Conservation (phyloP, 2,888 invertebrate species). For the Chaitophorus viminalis region DNA sequence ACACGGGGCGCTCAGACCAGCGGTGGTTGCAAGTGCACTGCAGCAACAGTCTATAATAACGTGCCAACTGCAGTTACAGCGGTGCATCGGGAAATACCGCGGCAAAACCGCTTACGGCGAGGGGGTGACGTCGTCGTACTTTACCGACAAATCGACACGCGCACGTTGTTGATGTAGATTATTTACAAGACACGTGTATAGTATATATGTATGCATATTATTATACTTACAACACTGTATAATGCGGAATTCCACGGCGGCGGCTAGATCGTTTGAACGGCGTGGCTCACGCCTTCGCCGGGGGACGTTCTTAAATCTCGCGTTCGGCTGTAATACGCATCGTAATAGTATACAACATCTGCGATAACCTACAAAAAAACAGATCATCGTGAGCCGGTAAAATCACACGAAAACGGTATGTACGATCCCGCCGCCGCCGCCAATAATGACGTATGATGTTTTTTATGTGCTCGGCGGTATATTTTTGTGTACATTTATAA, state of each 20-base stretch:
- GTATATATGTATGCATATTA: too few species aligned
- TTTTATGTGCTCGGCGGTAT: background rate
- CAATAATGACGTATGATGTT: too few species aligned
- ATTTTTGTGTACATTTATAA: background rate
- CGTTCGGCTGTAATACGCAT: background rate
- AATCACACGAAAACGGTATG: background rate
- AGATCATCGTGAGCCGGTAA: constrained; percentile 7
- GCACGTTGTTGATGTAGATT: too few species aligned
- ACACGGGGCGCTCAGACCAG: too few species aligned
- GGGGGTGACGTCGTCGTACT: too few species aligned
- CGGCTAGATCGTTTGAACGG: constrained; percentile 41
- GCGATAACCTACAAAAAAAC: background rate
- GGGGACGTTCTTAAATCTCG: constrained; percentile 53
- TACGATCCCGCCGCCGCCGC: background rate
- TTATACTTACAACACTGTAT: background rate
- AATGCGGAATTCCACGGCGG: background rate
- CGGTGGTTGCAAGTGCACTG: too few species aligned
- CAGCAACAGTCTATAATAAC: too few species aligned
- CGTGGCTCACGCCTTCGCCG: constrained; percentile 33
- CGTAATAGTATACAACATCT: background rate
- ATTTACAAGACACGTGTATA: too few species aligned
- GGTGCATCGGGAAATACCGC: background rate
- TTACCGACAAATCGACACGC: too few species aligned
- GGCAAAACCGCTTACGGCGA: too few species aligned
- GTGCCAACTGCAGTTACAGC: too few species aligned